Evolutionary conservation across 2,113 vertebrate genomes (phyloP).

Genomic region (Aphelocoma coerulescens): DNA sequence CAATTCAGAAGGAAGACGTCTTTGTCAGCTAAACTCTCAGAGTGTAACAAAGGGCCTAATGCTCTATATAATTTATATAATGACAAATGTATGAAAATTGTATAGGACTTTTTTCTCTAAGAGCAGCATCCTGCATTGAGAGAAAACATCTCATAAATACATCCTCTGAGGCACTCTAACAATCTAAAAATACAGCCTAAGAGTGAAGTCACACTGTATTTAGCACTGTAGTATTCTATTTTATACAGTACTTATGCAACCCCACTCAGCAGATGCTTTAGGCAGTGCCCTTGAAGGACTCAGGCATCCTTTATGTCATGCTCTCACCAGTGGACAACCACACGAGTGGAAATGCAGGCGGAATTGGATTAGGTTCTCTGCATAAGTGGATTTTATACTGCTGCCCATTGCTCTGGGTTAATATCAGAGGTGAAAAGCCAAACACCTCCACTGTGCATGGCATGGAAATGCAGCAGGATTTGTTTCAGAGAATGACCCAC

Average conservation of each 20-base stretch:
- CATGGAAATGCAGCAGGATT: neutral
- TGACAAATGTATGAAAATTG: neutral
- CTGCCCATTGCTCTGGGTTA: neutral
- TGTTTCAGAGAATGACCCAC: neutral
- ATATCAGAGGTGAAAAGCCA: neutral
- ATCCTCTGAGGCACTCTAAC: constrained; percentile 8
- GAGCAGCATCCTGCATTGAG: neutral
- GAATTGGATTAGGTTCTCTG: neutral
- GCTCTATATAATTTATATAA: neutral
- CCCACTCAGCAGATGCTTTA: neutral
- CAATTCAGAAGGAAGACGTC: neutral
- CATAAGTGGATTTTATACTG: neutral
- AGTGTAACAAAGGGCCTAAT: neutral
- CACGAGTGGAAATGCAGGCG: neutral
- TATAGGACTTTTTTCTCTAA: neutral
- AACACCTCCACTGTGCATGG: neutral
- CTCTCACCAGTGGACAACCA: neutral
- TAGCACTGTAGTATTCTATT: neutral
- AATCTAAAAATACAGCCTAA: constrained; percentile 25
- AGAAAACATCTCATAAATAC: neutral
- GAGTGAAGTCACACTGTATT: neutral
- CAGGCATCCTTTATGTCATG: neutral
- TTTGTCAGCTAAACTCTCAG: neutral
- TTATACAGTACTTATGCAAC: neutral
- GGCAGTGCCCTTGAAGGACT: neutral